These are phyloP conservation scores for Scatophagus argus DNA, from an alignment of 2,113 vertebrate species.

Conservation along the genomic window DNA sequence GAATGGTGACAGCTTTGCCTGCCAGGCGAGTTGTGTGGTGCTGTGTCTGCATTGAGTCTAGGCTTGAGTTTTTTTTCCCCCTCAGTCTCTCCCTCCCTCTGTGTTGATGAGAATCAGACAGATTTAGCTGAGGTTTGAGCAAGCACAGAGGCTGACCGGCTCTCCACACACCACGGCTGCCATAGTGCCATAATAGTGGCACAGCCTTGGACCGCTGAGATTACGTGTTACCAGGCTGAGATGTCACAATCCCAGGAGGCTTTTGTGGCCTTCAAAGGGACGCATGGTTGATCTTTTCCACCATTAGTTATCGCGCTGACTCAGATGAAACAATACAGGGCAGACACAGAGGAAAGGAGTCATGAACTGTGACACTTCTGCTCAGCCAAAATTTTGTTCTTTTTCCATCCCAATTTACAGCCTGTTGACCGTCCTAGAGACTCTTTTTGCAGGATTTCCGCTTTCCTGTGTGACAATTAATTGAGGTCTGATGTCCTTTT, in stretches of 20 bases:
- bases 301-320: conserved; percentile 52
- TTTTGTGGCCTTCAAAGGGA: conserved; percentile 74
- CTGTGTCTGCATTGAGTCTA: conserved; percentile 71
- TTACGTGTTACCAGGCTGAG: conserved; percentile 70
- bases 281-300: conserved; percentile 66
- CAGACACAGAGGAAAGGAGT: conserved; percentile 30
- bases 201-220: conserved; percentile 73
- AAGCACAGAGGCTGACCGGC: conserved; percentile 48
- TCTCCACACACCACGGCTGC: conserved; percentile 31
- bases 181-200: conserved; percentile 57
- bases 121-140: conserved; percentile 64
- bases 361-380: conserved; percentile 53
- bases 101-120: conserved; percentile 70
- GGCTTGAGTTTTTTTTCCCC: conserved; percentile 39
- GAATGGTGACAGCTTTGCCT: conserved; percentile 71
- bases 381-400: conserved; percentile 21
- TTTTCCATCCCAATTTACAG: conserved; percentile 52
- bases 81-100: neutral
- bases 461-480: conserved; percentile 62
- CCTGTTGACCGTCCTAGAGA: conserved; percentile 53
- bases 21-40: conserved; percentile 69
- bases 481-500: conserved; percentile 53
- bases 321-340: conserved; percentile 53
- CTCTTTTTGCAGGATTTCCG: conserved; percentile 62
- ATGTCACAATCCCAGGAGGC: conserved; percentile 65